Base-by-base conservation (phyloP, 2,888 invertebrate species). In the Choreutis nemorana region DNA sequence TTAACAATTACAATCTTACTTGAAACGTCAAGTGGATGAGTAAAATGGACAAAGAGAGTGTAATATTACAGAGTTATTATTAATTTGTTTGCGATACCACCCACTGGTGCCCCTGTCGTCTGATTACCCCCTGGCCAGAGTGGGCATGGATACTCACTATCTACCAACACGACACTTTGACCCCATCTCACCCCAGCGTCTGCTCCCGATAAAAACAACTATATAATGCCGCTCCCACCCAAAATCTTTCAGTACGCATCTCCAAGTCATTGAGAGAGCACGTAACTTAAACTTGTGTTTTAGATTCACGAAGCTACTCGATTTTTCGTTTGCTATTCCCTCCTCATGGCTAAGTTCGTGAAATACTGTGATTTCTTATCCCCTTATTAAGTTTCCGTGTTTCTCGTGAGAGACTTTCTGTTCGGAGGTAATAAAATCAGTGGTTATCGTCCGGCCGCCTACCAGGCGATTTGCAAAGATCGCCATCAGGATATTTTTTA, bases 281-380 rank as follows among this genome's bases (percentile, higher is more conserved):
- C 58, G 54, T 48, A 5, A 5, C 16, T 11, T 4, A 20, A 29
- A 14, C 11, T 14, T 18, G 25, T 23, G 23, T 29, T 18, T 15
- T 6, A n/a, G 10, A 5, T 41, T 36, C 25, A 26, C 22, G 23
- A 41, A 26, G 29, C 33, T 9, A 23, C 35, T 37, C 40, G 35
- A 35, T 29, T 32, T 40, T 34, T 39, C 35, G 30, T 36, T 42
- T 32, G 40, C 41, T 32, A 32, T 34, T 27, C 34, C 26, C 50
- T 56, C 52, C 70, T 58, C 35, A 78, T 78, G 77, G 77, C 73
- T 72, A 77, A 77, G 48, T 77, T 72, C 40, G 48, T 62, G 27
- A 55, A 66, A 31, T 48, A 40, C 52, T 50, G 70, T 64, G 70
- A 59, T 51, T 78, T 77, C 38, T 55, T 78, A 20, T 78, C 78